A percentile compares a stretch with the other conserved stretches of the same genome.
phyloP scores from a whole-genome alignment of 2,113 vertebrate genomes.

The Lontra canadensis region DNA sequence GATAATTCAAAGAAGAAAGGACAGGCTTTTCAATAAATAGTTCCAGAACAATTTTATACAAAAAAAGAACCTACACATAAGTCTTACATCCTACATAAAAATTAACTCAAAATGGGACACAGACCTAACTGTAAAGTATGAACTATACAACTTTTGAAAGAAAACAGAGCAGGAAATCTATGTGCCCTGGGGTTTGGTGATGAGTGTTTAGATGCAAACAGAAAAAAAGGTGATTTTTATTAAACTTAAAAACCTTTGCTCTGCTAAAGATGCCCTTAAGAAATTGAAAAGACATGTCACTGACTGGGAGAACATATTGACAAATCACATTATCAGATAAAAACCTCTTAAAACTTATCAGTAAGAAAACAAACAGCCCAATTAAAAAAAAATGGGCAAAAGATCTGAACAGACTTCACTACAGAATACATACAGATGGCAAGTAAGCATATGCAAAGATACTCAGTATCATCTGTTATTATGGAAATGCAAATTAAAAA shows the following conservation, averaged over 20 bases:
- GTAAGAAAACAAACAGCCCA: background rate
- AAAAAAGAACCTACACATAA: background rate
- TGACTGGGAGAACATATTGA: slow-evolving; percentile 15
- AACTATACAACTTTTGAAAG: background rate
- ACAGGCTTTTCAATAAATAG: background rate
- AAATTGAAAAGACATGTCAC: background rate
- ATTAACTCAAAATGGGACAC: background rate
- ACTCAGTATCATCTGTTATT: background rate
- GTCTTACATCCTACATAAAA: background rate
- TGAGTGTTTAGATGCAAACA: background rate
- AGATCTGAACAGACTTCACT: background rate
- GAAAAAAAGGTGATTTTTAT: background rate
- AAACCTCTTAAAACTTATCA: background rate
- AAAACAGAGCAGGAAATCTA: background rate
- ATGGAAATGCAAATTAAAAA: slow-evolving; percentile 30
- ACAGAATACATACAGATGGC: slow-evolving; percentile 12
- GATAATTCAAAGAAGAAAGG: background rate
- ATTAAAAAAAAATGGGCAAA: background rate
- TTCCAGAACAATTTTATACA: background rate
- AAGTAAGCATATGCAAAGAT: background rate
- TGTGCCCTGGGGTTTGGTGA: background rate
- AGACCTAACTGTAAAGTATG: background rate
- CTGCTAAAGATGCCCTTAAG: background rate
- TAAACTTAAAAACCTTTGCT: background rate
- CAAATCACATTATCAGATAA: background rate